Conservation (phyloP, 2,797 vertebrate genomes). For the Scyliorhinus canicula region DNA sequence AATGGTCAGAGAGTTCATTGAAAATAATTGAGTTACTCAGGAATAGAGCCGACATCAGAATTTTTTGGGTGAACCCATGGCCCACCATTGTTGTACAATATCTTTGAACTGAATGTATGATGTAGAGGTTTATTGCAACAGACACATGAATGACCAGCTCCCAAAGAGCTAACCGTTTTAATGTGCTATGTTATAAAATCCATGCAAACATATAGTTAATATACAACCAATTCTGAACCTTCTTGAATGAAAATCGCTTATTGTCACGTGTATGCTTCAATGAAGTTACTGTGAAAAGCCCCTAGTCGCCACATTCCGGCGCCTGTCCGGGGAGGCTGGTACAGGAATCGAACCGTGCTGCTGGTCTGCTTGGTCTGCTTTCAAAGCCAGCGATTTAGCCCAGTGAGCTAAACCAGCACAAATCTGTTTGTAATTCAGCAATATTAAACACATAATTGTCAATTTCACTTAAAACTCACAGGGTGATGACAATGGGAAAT, state of each 20-base stretch:
- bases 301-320: too few relatives aligned
- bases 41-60: background rate
- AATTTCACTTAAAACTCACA: background rate
- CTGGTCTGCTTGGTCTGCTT: too few relatives aligned
- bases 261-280: too few relatives aligned
- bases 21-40: too few relatives aligned
- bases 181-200: background rate
- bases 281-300: too few relatives aligned
- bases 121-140: background rate
- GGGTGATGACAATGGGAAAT: background rate
- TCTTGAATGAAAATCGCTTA: too few relatives aligned
- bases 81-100: background rate
- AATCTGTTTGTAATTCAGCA: background rate
- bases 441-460: background rate
- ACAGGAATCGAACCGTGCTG: too few relatives aligned
- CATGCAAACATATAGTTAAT: background rate
- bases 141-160: background rate
- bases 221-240: background rate
- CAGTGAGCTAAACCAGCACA: background rate
- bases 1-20: too few relatives aligned
- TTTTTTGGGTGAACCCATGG: background rate
- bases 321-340: too few relatives aligned
- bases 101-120: background rate
- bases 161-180: background rate
- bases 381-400: too few relatives aligned